These are phyloP conservation scores for Macropodus opercularis DNA, from an alignment of 2,797 vertebrate genomes.

Conservation along the genomic window DNA sequence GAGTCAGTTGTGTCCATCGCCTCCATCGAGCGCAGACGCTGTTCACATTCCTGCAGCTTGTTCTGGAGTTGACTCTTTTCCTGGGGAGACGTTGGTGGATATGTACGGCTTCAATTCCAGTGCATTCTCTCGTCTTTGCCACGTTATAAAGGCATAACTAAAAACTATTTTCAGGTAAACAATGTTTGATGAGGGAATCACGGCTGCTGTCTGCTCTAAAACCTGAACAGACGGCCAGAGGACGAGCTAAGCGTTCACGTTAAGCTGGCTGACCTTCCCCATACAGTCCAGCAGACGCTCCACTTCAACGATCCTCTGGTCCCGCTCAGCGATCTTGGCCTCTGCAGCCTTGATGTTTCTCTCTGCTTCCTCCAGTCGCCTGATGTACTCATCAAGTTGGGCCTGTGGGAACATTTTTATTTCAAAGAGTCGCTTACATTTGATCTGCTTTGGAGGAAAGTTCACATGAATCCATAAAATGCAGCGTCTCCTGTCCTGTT, in stretches of 20 bases:
- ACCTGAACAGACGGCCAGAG: too few species aligned
- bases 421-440: neutral
- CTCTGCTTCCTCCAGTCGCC: conserved; percentile 91
- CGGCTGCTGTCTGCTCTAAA: too few species aligned
- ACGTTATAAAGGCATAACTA: too few species aligned
- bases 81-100: too few species aligned
- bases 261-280: conserved; percentile 82
- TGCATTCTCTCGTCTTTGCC: too few species aligned
- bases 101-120: too few species aligned
- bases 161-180: too few species aligned
- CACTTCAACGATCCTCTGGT: conserved; percentile 90
- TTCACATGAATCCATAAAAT: too few species aligned
- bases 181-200: too few species aligned
- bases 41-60: conserved; percentile 88
- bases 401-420: conserved; percentile 82
- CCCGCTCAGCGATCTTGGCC: conserved; percentile 89
- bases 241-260: too few species aligned
- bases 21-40: conserved; percentile 79
- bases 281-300: conserved; percentile 92
- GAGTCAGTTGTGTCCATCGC: conserved; percentile 74
- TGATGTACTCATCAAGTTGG: conserved; percentile 90
- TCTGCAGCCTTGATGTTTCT: conserved; percentile 85
- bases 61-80: conserved; percentile 89
- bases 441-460: neutral
- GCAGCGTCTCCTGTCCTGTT: neutral